Percentiles rank a stretch among this genome's conserved stretches.
These are phyloP conservation scores for Dinocampus coccinellae DNA, from an alignment of 2,888 invertebrate species.

Conservation along the genomic window DNA sequence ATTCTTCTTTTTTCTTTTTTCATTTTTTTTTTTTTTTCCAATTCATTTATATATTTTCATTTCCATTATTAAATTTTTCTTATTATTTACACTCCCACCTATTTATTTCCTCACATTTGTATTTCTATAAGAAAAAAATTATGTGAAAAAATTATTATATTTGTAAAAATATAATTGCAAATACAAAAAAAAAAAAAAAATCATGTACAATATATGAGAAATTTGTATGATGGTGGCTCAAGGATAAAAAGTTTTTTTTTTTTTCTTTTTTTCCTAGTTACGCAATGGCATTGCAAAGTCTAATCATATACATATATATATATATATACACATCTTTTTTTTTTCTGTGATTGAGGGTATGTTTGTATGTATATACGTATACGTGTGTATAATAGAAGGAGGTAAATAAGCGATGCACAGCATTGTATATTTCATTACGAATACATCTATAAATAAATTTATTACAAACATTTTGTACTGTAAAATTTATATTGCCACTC, in stretches of 20 bases:
- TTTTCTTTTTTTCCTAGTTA: slow-evolving; percentile 36
- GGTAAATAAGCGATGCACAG: too few relatives aligned
- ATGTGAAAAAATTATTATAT: neutral
- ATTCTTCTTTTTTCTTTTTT: neutral
- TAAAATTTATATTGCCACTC: too few relatives aligned
- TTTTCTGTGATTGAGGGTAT: too few relatives aligned
- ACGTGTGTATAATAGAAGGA: too few relatives aligned
- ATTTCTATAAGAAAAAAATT: too few relatives aligned
- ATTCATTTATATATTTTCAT: neutral
- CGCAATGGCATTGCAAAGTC: slow-evolving; percentile 40
- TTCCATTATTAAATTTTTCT: neutral
- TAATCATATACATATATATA: slow-evolving; percentile 31
- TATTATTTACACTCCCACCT: neutral
- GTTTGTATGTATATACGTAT: too few relatives aligned
- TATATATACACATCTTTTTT: too few relatives aligned
- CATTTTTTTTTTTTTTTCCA: neutral
- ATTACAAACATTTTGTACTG: too few relatives aligned
- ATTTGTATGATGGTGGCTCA: slow-evolving; percentile 31
- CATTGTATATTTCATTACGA: too few relatives aligned
- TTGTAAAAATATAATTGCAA: neutral
- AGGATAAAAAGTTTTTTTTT: slow-evolving; percentile 34
- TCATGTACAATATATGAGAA: neutral
- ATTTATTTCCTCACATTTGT: neutral
- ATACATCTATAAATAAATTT: too few relatives aligned
- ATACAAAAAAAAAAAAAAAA: neutral